These are phyloP conservation scores for Drosophila sordidula DNA, from an alignment of 2,888 invertebrate species.

Conservation along the genomic window DNA sequence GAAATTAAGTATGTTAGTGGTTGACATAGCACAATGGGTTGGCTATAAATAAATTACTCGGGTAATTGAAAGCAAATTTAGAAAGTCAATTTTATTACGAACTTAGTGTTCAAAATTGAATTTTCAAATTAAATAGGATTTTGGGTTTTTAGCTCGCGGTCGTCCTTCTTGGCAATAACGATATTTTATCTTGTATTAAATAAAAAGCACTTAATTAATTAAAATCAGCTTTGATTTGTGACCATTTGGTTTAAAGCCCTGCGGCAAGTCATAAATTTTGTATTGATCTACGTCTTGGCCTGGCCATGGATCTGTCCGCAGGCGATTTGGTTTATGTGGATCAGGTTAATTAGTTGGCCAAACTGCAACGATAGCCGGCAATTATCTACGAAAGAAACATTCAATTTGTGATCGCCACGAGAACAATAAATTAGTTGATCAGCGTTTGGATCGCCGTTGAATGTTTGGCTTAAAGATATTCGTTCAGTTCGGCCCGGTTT, in stretches of 20 bases:
- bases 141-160: neutral
- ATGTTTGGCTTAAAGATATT: slow-evolving; percentile 28
- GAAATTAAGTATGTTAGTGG: neutral
- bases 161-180: slow-evolving; percentile 4
- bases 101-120: neutral
- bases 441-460: slow-evolving; percentile 14
- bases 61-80: too few species aligned
- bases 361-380: slow-evolving; percentile 45
- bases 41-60: neutral
- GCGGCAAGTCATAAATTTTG: slow-evolving; percentile 37
- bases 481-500: slow-evolving; percentile 1
- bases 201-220: slow-evolving; percentile 58
- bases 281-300: slow-evolving; percentile 19
- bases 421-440: slow-evolving; percentile 30
- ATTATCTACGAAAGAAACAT: slow-evolving; percentile 62
- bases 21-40: neutral
- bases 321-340: slow-evolving; percentile 60
- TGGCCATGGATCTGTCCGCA: slow-evolving; percentile 33
- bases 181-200: neutral
- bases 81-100: too few species aligned
- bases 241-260: slow-evolving; percentile 52
- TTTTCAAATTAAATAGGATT: neutral
- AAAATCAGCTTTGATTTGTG: slow-evolving; percentile 71
- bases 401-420: slow-evolving; percentile 58
- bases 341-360: slow-evolving; percentile 66